phyloP scores from a whole-genome alignment of 2,797 vertebrate genomes.

The Rhynchonycteris naso region DNA sequence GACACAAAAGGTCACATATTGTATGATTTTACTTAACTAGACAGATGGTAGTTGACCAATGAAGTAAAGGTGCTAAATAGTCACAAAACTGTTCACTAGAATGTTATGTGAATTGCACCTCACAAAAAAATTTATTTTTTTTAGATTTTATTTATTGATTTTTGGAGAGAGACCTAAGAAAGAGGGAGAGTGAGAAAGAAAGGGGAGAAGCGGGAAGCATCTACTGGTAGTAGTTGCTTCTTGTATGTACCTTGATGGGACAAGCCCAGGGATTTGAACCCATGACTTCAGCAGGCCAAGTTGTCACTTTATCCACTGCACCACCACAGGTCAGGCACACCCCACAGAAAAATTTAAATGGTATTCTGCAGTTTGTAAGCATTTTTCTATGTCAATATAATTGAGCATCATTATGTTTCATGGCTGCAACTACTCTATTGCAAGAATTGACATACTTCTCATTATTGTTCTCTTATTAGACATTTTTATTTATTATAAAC shows the following conservation, averaged over 20 bases:
- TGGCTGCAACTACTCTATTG: not conserved
- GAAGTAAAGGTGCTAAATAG: not conserved
- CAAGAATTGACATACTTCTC: not conserved
- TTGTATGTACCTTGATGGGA: no score
- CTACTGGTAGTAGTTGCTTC: no score
- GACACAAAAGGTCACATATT: not conserved
- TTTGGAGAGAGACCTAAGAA: no score
- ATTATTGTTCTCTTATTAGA: not conserved
- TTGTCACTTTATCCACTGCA: no score
- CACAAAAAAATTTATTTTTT: no score
- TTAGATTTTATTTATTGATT: no score
- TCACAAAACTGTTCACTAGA: not conserved
- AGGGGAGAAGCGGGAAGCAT: no score
- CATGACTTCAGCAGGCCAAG: no score
- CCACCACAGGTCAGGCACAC: not conserved
- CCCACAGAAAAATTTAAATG: not conserved
- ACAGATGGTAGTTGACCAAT: not conserved
- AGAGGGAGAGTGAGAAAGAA: no score
- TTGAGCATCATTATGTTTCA: conserved; percentile 5
- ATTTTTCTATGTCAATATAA: not conserved
- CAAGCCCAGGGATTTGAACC: no score
- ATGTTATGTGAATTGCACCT: not conserved
- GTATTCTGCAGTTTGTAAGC: not conserved
- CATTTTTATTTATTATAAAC: not conserved
- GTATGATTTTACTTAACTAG: not conserved